Evolutionary conservation across 2,113 vertebrate species (phyloP).

Genomic region (Pelecanus crispus): DNA sequence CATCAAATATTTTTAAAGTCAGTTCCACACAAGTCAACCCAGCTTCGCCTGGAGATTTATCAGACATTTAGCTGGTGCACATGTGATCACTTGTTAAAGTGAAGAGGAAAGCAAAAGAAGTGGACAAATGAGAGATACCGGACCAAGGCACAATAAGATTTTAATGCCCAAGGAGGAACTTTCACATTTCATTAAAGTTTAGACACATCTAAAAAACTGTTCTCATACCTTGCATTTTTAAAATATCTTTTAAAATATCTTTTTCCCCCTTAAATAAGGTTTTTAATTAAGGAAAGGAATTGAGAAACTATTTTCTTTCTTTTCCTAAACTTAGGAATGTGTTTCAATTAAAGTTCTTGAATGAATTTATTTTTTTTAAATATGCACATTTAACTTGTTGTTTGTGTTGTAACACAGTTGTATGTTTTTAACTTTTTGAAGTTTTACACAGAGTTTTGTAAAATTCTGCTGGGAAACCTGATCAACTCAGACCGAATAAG

Average conservation of each 20-base stretch:
- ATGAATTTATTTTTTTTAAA: background rate
- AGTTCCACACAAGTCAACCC: conserved; percentile 74
- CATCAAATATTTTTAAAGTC: conserved; percentile 82
- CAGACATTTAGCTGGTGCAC: conserved; percentile 83
- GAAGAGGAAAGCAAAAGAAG: conserved; percentile 11
- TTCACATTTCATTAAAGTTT: conserved; percentile 35
- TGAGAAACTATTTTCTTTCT: background rate
- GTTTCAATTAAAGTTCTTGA: background rate
- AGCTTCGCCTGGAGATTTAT: conserved; percentile 69
- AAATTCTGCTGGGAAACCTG: background rate
- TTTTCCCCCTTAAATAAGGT: background rate
- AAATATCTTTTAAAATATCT: background rate
- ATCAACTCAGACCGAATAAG: background rate
- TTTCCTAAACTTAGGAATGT: background rate
- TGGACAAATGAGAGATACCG: background rate
- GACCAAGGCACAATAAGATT: background rate
- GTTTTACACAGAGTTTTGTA: background rate
- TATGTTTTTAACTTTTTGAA: background rate
- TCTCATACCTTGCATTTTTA: background rate
- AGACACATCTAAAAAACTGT: background rate
- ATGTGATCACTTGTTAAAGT: conserved; percentile 59
- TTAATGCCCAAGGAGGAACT: conserved; percentile 3
- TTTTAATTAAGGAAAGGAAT: background rate
- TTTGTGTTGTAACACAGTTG: background rate
- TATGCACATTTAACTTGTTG: background rate